Conservation (phyloP, 2,113 vertebrate genomes). For the Patagioenas fasciata region DNA sequence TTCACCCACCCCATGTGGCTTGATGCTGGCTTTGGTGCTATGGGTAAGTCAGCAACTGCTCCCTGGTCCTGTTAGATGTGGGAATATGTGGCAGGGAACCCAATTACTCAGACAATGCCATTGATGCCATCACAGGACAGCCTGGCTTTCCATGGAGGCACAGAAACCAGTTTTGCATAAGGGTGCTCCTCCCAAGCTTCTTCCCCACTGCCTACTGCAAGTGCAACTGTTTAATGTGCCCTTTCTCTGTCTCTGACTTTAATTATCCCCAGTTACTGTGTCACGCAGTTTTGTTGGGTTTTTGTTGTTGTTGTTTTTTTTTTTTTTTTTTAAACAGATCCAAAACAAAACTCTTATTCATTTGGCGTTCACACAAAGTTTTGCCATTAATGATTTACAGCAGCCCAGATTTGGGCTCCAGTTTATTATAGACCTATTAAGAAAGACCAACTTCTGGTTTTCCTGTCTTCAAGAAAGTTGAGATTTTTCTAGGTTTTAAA, state of each 20-base stretch:
- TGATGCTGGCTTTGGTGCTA: fast-evolving
- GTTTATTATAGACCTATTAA: not conserved
- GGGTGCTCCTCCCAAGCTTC: not conserved
- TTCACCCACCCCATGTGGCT: not conserved
- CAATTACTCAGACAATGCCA: not conserved
- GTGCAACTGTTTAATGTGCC: not conserved
- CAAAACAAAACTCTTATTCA: constrained; percentile 3
- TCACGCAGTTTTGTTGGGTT: not conserved
- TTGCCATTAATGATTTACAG: constrained; percentile 11
- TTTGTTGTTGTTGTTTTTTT: not conserved
- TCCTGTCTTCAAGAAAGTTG: not conserved
- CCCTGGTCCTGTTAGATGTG: not conserved
- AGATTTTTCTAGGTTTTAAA: not conserved
- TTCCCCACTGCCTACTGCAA: not conserved
- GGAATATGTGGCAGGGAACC: not conserved
- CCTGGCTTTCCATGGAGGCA: not conserved
- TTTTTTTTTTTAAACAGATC: not conserved
- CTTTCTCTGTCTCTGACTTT: not conserved
- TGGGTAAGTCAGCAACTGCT: not conserved
- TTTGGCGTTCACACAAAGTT: not conserved
- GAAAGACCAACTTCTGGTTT: not conserved
- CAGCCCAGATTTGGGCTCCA: not conserved
- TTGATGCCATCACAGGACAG: not conserved
- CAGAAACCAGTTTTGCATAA: not conserved
- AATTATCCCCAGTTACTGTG: not conserved